A percentile compares a stretch with the other conserved stretches of the same genome.
Conservation (phyloP, 37 sponge, comb jelly and placozoan species). For the Amphimedon queenslandica region DNA sequence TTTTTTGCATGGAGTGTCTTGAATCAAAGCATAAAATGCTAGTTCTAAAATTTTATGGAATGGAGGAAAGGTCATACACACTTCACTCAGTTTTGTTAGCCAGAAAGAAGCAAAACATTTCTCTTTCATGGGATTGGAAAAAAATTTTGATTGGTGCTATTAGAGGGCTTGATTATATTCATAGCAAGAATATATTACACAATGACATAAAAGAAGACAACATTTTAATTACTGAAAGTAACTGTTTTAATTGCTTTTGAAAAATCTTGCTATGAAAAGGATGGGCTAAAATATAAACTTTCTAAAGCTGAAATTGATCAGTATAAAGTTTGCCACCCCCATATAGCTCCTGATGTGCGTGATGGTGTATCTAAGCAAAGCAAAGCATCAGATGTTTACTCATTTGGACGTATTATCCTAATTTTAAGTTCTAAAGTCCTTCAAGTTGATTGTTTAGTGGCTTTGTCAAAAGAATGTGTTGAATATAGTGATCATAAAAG, state of each 20-base stretch:
- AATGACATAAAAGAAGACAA: slow-evolving; percentile 2
- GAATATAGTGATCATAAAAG: too few relatives aligned
- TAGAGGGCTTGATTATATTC: neutral
- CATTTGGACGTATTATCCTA: slow-evolving; percentile 9
- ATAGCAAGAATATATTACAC: neutral
- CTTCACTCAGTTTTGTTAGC: too few relatives aligned
- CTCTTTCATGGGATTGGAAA: too few relatives aligned
- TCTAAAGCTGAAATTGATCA: slow-evolving; percentile 1
- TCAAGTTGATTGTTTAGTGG: neutral
- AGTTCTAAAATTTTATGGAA: too few relatives aligned
- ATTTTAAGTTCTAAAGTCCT: neutral
- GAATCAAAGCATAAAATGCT: too few relatives aligned
- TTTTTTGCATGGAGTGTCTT: too few relatives aligned
- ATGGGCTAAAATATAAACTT: slow-evolving; percentile 2
- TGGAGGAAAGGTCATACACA: too few relatives aligned
- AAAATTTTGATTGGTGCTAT: too few relatives aligned
- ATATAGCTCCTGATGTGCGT: slow-evolving; percentile 27
- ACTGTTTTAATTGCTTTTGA: slow-evolving; percentile 24
- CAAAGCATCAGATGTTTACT: slow-evolving; percentile 3
- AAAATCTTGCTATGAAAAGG: slow-evolving; percentile 1
- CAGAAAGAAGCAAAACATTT: too few relatives aligned
- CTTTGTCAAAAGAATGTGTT: too few relatives aligned
- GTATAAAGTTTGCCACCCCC: slow-evolving; percentile 7
- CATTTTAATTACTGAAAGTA: neutral
- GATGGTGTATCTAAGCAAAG: slow-evolving; percentile 8